phyloP scores from a whole-genome alignment of 2,888 invertebrate genomes.

The Xanthia icteritia region DNA sequence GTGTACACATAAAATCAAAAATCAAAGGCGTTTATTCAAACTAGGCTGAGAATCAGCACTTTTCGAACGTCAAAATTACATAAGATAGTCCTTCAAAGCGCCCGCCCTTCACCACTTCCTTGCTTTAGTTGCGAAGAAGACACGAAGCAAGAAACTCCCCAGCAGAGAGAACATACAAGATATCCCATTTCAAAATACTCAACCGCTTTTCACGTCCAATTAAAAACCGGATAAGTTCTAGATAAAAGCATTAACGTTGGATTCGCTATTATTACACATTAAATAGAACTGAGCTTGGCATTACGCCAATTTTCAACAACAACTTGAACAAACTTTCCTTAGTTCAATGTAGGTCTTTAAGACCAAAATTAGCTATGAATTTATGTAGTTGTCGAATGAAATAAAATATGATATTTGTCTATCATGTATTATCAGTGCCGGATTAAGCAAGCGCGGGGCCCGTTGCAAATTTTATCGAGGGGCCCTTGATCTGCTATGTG shows the following conservation, averaged over 20 bases:
- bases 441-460: no score
- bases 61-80: no score
- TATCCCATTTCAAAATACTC: slow-evolving; percentile 9
- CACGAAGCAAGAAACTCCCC: no score
- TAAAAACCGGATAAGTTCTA: slow-evolving; percentile 45
- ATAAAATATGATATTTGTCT: not conserved
- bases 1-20: not conserved
- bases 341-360: slow-evolving; percentile 29
- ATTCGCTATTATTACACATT: slow-evolving; percentile 56
- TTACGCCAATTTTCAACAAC: slow-evolving; percentile 40
- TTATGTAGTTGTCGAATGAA: slow-evolving; percentile 1
- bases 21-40: no score
- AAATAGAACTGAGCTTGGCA: slow-evolving; percentile 41
- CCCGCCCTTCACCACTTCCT: no score
- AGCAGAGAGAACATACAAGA: not conserved
- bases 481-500: no score
- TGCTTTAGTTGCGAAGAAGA: no score
- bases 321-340: slow-evolving; percentile 32
- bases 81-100: no score
- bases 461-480: no score
- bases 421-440: not conserved
- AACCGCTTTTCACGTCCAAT: slow-evolving; percentile 36
- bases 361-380: slow-evolving; percentile 6
- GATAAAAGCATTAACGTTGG: slow-evolving; percentile 50
- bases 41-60: no score